These are phyloP conservation scores for Rhagophthalmus giganteus DNA, from an alignment of 2,888 invertebrate genomes.

Conservation along the genomic window DNA sequence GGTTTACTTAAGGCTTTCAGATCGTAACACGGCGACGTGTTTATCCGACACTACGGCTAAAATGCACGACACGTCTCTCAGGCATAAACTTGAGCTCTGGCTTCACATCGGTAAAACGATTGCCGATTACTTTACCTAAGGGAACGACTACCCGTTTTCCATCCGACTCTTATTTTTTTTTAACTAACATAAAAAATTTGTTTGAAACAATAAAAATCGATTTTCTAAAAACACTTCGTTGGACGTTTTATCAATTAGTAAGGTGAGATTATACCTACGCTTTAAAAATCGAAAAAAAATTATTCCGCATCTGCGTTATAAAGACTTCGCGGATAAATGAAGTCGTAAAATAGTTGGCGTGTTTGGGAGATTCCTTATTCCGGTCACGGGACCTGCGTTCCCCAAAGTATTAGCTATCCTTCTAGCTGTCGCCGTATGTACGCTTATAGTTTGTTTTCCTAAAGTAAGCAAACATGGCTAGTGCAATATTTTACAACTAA, in stretches of 20 bases:
- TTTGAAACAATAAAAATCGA: too few relatives aligned
- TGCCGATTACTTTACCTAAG: constrained; percentile 38
- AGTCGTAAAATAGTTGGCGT: constrained; percentile 39
- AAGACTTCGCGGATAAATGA: constrained; percentile 27
- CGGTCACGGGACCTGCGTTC: constrained; percentile 38
- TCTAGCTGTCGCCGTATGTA: constrained; percentile 36
- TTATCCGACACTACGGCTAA: constrained; percentile 29
- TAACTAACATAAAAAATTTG: too few relatives aligned
- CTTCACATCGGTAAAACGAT: constrained; percentile 38
- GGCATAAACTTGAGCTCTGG: constrained; percentile 39
- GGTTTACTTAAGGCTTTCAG: constrained; percentile 41
- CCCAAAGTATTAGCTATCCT: constrained; percentile 38
- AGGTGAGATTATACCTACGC: too few relatives aligned
- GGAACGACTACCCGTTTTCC: too few relatives aligned
- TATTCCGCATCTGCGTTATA: constrained; percentile 18
- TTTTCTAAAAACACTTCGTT: too few relatives aligned
- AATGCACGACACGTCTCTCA: constrained; percentile 40
- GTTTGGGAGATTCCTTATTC: constrained; percentile 41
- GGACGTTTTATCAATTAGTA: too few relatives aligned
- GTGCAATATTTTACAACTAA: constrained; percentile 27
- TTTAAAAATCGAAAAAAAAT: too few relatives aligned
- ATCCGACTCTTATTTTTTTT: too few relatives aligned
- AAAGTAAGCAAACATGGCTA: constrained; percentile 27
- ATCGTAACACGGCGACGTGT: constrained; percentile 34
- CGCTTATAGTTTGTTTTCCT: constrained; percentile 32